Percentiles rank a stretch among this genome's conserved stretches.
phyloP scores from a whole-genome alignment of 2,113 vertebrate species.

The Mobula birostris region DNA sequence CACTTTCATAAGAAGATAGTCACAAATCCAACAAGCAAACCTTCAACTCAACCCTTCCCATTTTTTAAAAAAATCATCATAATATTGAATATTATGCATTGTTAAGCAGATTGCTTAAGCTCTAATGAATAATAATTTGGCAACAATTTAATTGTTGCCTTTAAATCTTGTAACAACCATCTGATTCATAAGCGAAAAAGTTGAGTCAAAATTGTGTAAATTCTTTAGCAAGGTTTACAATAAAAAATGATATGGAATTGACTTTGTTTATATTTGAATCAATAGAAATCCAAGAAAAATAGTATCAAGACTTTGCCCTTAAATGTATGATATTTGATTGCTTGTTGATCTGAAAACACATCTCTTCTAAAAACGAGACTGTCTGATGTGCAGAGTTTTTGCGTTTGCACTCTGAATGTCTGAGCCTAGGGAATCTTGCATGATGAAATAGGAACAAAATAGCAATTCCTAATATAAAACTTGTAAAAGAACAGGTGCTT shows the following conservation, averaged over 20 bases:
- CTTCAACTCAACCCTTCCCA: not conserved
- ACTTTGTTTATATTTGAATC: not conserved
- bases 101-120: not conserved
- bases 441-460: not conserved
- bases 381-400: not conserved
- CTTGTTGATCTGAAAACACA: not conserved
- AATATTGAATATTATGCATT: not conserved
- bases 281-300: too few relatives aligned
- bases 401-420: not conserved
- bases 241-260: not conserved
- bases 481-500: too few relatives aligned
- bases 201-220: not conserved
- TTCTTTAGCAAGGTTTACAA: not conserved
- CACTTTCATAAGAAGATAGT: not conserved
- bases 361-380: not conserved
- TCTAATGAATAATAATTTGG: not conserved
- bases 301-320: not conserved
- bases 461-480: not conserved
- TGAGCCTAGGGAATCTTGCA: not conserved
- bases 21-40: not conserved
- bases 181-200: not conserved
- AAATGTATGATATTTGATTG: not conserved
- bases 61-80: not conserved
- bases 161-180: not conserved
- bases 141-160: not conserved